These are phyloP conservation scores for Homarus americanus DNA, from an alignment of 1,140 invertebrate genomes.

Conservation along the genomic window DNA sequence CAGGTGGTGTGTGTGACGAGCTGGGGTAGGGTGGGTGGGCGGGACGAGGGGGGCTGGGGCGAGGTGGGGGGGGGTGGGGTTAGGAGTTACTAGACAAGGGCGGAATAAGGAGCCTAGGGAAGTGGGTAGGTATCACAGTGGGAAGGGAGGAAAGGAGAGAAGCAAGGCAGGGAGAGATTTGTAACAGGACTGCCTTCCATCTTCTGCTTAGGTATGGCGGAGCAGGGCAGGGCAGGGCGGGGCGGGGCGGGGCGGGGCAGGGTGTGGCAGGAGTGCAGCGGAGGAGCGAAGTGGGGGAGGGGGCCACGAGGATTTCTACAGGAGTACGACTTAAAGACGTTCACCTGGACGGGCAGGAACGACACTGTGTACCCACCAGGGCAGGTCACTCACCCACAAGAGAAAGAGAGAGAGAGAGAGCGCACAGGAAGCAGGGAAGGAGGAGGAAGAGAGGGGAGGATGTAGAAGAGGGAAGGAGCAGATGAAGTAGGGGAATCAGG, in stretches of 20 bases:
- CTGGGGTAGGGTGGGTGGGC: neutral
- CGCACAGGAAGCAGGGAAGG: neutral
- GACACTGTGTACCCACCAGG: neutral
- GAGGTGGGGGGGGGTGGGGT: neutral
- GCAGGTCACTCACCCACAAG: neutral
- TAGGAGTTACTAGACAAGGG: neutral
- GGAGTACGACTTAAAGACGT: no score
- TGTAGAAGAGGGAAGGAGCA: neutral
- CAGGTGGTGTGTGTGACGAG: neutral
- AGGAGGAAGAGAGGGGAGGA: no score
- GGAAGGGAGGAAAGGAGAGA: neutral
- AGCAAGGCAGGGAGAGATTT: neutral
- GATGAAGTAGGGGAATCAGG: neutral
- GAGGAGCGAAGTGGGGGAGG: neutral
- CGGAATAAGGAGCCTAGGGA: neutral
- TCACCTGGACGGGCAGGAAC: no score
- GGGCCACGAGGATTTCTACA: neutral
- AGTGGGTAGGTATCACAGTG: neutral
- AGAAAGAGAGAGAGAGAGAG: conserved; percentile 11
- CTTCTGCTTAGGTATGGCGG: neutral
- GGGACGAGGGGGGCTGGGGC: neutral
- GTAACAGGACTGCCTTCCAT: no score
- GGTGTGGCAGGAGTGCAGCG: neutral
- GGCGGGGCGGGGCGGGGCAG: neutral
- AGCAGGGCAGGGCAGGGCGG: neutral